Base-by-base conservation (phyloP, 2,113 vertebrate genomes). In the Heterotilapia buettikoferi region DNA sequence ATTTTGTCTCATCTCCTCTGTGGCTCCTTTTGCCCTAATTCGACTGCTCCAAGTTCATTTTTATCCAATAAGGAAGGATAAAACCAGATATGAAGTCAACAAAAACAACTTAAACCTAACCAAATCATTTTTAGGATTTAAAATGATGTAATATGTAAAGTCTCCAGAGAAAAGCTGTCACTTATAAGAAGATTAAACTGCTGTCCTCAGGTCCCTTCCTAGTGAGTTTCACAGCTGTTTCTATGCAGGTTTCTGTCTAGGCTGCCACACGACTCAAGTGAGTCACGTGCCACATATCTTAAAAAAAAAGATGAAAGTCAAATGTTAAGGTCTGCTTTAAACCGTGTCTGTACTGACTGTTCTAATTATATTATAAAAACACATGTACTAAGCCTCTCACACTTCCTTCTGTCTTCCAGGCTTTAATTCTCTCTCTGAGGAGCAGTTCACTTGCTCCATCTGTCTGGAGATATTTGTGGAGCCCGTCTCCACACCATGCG, bases 361-460 rank as follows among this genome's bases (percentile, higher is more conserved):
- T 78, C 16, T 78, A 50, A 66, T 66, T 66, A 66, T 66, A 66
- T 38, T 66, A 66, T 7, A 38, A 66, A 66, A 38, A 66, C 33
- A n/a, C 10, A n/a, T 38, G 31, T 38, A 66, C 61, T 78, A 11
- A 78, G 43, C 6, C 18, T 29, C 3, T 76, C 68, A 76, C 26
- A 38, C 11, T 63, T 59, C 2, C 6, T 3, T 80, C 31, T 66
- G 3, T 19, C n/a, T 36, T 12, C 5, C 73, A 95, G 95, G 82
- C 50, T 3, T 84, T 6, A 88, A 87, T 59, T 93, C 95, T 36
- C 91, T 97, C 76, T 94, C 95, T 0, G 97, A 97, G 94, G 98
- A 98, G 3, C 97, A 97, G 95, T 95, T 99, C 90, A 91, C 82
- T 63, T 99, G 98, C 90, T 96, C 97, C 92, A 98, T 99, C 96